These are phyloP conservation scores for Ataeniobius toweri DNA, from an alignment of 2,797 vertebrate genomes.

Conservation along the genomic window DNA sequence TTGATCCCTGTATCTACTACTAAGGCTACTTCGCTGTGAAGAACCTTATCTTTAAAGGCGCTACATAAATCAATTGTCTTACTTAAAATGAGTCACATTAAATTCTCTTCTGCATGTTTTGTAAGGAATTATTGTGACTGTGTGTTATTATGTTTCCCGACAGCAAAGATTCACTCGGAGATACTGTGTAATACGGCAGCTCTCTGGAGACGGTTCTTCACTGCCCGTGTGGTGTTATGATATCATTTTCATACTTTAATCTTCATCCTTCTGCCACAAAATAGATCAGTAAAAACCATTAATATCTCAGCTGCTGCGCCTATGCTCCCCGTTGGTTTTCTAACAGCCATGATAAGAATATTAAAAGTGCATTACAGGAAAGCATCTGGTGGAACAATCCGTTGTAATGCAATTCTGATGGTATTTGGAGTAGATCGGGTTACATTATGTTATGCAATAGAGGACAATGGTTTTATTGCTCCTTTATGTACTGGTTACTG, in stretches of 20 bases:
- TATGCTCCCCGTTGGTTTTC: conserved; percentile 55
- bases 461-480: conserved; percentile 25
- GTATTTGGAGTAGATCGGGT: conserved; percentile 54
- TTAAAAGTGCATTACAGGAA: conserved; percentile 53
- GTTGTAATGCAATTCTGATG: conserved; percentile 66
- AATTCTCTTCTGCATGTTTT: background rate
- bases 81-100: background rate
- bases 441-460: conserved; percentile 54
- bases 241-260: conserved; percentile 67
- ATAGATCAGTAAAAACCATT: conserved; percentile 67
- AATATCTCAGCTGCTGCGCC: conserved; percentile 45
- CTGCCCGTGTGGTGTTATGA: conserved; percentile 53
- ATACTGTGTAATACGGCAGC: conserved; percentile 37
- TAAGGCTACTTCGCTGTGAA: background rate
- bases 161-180: conserved; percentile 51
- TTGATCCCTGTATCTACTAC: background rate
- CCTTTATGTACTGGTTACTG: conserved; percentile 12
- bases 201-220: conserved; percentile 46
- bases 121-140: conserved; percentile 25
- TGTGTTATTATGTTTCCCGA: conserved; percentile 48
- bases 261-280: conserved; percentile 48
- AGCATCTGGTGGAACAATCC: conserved; percentile 57
- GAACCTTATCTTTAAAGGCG: background rate
- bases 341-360: conserved; percentile 65
- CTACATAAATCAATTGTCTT: background rate